Conservation (phyloP, 2,888 invertebrate genomes). For the Apotomis capreana region DNA sequence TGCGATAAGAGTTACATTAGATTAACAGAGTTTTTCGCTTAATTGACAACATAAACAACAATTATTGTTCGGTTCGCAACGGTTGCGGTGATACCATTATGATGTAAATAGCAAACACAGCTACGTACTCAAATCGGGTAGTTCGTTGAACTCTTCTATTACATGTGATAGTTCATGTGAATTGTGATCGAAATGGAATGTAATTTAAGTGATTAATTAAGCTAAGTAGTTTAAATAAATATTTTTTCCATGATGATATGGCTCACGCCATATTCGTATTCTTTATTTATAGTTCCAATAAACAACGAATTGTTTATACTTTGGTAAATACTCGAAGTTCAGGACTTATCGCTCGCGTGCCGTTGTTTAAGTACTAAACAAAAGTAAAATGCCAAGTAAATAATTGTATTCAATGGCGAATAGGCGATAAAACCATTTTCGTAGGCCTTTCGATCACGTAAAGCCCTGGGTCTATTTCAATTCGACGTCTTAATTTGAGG, state of each 20-base stretch:
- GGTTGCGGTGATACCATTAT: slow-evolving; percentile 9
- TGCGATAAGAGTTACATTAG: background rate
- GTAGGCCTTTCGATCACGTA: slow-evolving; percentile 43
- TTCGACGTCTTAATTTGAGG: slow-evolving; percentile 20
- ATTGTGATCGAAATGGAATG: slow-evolving; percentile 23
- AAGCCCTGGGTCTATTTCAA: slow-evolving; percentile 25
- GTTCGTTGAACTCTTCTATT: slow-evolving; percentile 49
- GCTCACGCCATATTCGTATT: slow-evolving; percentile 7
- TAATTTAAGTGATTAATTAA: slow-evolving; percentile 16
- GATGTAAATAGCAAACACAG: slow-evolving; percentile 13
- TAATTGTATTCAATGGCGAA: slow-evolving; percentile 15
- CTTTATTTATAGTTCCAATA: slow-evolving; percentile 5
- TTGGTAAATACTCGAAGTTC: background rate
- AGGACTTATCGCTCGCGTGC: slow-evolving; percentile 27
- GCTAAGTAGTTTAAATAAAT: background rate
- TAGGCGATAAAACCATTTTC: slow-evolving; percentile 34
- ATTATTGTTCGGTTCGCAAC: slow-evolving; percentile 1
- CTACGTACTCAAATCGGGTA: slow-evolving; percentile 23
- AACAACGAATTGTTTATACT: background rate
- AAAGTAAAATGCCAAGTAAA: slow-evolving; percentile 27
- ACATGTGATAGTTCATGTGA: slow-evolving; percentile 20
- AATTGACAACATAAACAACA: background rate
- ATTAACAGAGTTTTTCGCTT: background rate
- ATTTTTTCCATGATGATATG: background rate
- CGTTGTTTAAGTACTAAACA: slow-evolving; percentile 15